Evolutionary conservation across 2,888 invertebrate species (phyloP).

Genomic region (Lasioglossum marginatum): DNA sequence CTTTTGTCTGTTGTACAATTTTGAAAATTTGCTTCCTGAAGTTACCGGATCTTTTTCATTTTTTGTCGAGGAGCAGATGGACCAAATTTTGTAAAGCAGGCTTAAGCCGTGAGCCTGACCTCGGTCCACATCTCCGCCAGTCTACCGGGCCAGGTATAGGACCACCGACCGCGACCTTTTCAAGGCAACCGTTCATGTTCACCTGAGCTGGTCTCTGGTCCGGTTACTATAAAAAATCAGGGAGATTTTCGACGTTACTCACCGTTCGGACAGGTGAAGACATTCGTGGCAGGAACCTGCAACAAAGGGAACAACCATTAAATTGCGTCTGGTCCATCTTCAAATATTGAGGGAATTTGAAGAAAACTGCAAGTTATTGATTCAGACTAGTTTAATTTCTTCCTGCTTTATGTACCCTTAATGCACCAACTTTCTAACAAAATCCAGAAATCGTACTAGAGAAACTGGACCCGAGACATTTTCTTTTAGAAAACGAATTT

Average conservation of each 20-base stretch:
- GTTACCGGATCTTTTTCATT: background rate
- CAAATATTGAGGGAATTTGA: background rate
- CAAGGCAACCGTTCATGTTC: constrained; percentile 28
- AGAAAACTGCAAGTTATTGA: background rate
- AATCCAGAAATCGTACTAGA: background rate
- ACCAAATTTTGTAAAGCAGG: background rate
- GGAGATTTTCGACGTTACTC: constrained; percentile 83
- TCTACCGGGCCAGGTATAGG: constrained; percentile 51
- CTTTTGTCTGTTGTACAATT: background rate
- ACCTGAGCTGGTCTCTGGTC: background rate
- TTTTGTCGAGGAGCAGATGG: background rate
- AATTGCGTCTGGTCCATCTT: background rate
- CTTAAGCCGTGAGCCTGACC: constrained; percentile 23
- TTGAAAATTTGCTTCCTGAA: background rate
- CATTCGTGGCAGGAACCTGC: constrained; percentile 87
- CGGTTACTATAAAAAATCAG: background rate
- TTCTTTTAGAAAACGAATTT: constrained; percentile 2
- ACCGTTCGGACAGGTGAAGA: constrained; percentile 91
- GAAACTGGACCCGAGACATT: background rate
- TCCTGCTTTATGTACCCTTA: background rate
- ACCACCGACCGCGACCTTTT: constrained; percentile 39
- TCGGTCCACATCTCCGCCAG: constrained; percentile 28
- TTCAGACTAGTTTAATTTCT: background rate
- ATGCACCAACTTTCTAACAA: background rate
- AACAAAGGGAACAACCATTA: constrained; percentile 83